Evolutionary conservation across 2,797 vertebrate species (phyloP), one percentile per base, ranked within the genome.

Genomic region (Crypturellus tataupa): DNA sequence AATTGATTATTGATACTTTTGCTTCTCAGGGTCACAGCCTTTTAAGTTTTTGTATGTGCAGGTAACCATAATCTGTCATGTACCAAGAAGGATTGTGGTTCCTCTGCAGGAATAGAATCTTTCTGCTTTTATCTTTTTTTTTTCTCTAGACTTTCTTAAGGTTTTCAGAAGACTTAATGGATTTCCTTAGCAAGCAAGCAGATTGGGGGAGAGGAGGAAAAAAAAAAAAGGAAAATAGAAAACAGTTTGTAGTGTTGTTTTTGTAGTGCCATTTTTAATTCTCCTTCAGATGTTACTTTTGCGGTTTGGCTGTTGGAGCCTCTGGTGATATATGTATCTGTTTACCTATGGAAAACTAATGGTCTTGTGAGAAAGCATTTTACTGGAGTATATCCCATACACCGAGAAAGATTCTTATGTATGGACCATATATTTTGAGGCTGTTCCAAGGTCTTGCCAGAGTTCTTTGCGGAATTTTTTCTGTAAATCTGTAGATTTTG

Each of bases 1-100:
- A n/a, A n/a, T n/a, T n/a, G 42, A 83, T 47, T 91, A 81, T 81
- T 91, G 89, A 91, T 94, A 92, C 93, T 95, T 93, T 92, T 75
- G 89, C 92, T 94, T 83, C 79, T 3, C 17, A 95, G 89, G 46
- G 49, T 95, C 59, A 33, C 67, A 75, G 82, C 85, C 40, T 93
- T 93, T 91, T 94, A 44, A 69, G 91, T 81, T 94, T 59, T 49
- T 83, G 0, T 76, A 3, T 90, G 89, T 91, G 89, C 76, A 90
- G 91, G 72, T 91, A 60, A 18, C 67, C 91, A 55, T 71, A 80
- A 86, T 80, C 44, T 71, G 16, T 95, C 29, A 37, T 60, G 62
- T 79, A 83, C 62, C 58, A 37, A 85, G 62, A 92, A 93, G 58
- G 40, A 89, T 17, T 79, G 87, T 91, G 69, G 31, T 83, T 73